Evolutionary conservation across 2,113 vertebrate genomes (phyloP), one percentile per base, ranked within the genome.

Genomic region (Pelobates fuscus): DNA sequence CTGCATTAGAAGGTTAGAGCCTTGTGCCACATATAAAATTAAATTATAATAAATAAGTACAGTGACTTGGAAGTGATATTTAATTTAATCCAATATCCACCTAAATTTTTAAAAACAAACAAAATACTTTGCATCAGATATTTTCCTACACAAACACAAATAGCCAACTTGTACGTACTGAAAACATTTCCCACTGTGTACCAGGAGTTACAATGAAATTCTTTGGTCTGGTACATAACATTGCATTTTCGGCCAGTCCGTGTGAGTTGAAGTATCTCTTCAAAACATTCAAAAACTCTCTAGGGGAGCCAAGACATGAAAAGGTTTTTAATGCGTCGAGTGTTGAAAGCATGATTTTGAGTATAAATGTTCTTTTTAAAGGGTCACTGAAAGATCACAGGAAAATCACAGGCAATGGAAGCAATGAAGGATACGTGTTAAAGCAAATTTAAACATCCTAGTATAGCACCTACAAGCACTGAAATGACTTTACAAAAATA

Each of bases 261-360:
- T 29, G 54, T 30, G 26, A 66, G 61, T n/a, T 57, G 30, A 65
- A 57, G 15, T 61, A 49, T 26, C 12, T 65, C 29, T 29, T 27
- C 15, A 20, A 58, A 32, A 64, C 32, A 64, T 17, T 59, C 18
- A n/a, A 27, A 57, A 60, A 27, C 55, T 67, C 72, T 60, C 72
- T 23, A 49, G 64, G 64, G 64, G 41, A 49, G 26, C n/a, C 20
- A 14, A 14, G 49, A 76, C 64, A 76, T 20, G n/a, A 23, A 67
- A 67, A 76, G 54, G 54, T 23, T 76, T 59, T 67, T 76, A 67
- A 76, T 60, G 54, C 43, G 49, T 8, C 64, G 26, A 29, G 64
- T 76, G 32, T 23, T 74, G 71, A 58, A 66, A 58, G 52, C 30
- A 66, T 66, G 29, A 49, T 58, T 76, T 67, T 46, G 26, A 67